Conservation (phyloP, 2,888 invertebrate genomes). For the Leptopilina myrica region DNA sequence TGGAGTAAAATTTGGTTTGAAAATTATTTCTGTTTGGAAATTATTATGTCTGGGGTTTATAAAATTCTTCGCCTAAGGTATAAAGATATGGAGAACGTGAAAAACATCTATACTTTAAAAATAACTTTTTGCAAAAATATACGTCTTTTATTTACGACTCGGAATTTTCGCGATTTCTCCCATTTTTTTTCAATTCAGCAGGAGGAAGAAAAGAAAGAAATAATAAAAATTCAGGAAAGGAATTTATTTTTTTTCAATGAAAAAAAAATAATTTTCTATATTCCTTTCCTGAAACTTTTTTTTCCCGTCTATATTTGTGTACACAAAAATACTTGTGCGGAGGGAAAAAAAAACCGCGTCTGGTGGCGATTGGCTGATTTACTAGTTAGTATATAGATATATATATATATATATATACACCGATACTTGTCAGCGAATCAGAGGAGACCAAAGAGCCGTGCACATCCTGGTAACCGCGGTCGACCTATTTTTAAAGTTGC, state of each 20-base stretch:
- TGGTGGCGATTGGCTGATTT: background rate
- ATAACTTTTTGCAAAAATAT: slow-evolving; percentile 6
- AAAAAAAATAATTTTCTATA: too few species aligned
- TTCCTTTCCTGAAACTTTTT: background rate
- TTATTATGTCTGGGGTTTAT: too few species aligned
- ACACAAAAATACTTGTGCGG: background rate
- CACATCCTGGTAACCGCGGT: slow-evolving; percentile 56
- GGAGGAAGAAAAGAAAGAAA: too few species aligned
- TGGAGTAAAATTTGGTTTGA: too few species aligned
- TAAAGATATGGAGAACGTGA: background rate
- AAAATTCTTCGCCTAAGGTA: too few species aligned
- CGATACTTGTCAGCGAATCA: slow-evolving; percentile 45
- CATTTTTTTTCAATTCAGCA: background rate
- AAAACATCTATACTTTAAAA: background rate
- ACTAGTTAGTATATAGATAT: background rate
- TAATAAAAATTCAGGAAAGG: too few species aligned
- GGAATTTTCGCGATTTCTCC: background rate
- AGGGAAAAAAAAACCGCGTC: slow-evolving; percentile 4
- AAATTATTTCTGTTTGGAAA: too few species aligned
- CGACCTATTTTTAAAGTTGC: slow-evolving; percentile 57
- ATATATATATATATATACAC: background rate
- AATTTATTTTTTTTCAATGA: too few species aligned
- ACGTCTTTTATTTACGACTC: slow-evolving; percentile 7
- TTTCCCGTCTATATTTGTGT: slow-evolving; percentile 25
- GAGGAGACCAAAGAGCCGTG: slow-evolving; percentile 30